These are phyloP conservation scores for Ictalurus furcatus DNA, from an alignment of 2,113 vertebrate species.

Conservation along the genomic window DNA sequence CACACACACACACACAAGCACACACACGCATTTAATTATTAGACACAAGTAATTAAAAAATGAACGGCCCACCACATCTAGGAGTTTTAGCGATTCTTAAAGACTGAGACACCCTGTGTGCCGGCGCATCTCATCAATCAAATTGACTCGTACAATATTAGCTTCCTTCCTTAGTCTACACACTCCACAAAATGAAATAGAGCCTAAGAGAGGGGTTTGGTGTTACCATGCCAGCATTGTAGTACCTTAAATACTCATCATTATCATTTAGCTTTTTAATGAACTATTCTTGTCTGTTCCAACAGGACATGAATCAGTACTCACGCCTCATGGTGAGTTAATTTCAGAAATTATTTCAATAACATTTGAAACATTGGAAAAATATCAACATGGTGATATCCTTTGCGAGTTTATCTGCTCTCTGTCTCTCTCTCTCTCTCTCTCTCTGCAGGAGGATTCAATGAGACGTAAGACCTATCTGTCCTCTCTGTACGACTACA, in stretches of 20 bases:
- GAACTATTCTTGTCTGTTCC: neutral
- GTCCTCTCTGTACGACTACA: constrained; percentile 86
- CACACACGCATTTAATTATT: neutral
- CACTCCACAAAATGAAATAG: neutral
- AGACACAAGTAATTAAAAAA: neutral
- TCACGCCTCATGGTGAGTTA: constrained; percentile 80
- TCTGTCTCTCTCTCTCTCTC: neutral
- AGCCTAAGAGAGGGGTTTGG: neutral
- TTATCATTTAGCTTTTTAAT: neutral
- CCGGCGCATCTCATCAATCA: neutral
- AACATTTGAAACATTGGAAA: neutral
- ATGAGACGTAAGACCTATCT: constrained; percentile 74
- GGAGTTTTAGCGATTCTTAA: neutral
- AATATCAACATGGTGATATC: neutral
- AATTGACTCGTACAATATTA: neutral
- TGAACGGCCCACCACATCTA: neutral
- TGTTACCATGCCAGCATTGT: neutral
- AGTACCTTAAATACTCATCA: neutral
- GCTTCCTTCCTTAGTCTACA: neutral
- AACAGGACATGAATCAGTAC: constrained; percentile 77
- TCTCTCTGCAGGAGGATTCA: constrained; percentile 77
- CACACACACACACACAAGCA: neutral
- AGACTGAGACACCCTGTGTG: neutral
- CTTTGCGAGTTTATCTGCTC: neutral
- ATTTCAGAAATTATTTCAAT: neutral